Evolutionary conservation across 2,113 vertebrate species (phyloP).

Genomic region (Corythornis cristatus): DNA sequence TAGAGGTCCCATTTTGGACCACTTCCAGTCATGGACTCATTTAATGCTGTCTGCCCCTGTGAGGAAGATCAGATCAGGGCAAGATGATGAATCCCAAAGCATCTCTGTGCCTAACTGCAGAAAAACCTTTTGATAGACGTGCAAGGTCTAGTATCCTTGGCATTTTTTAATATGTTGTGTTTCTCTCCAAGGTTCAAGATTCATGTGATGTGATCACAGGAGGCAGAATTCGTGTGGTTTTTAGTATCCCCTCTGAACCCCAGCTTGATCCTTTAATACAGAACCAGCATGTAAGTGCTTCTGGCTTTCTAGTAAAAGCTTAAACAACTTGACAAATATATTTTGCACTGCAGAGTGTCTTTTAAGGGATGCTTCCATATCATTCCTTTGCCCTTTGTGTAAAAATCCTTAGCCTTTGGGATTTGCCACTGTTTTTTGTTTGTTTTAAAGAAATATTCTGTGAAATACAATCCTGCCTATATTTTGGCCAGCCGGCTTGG

Average conservation of each 20-base stretch:
- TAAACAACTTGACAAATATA: not conserved
- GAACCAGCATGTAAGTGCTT: slow-evolving; percentile 93
- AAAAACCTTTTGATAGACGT: not conserved
- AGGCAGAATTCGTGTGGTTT: slow-evolving; percentile 92
- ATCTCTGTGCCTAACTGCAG: not conserved
- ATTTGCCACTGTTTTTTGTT: slow-evolving; percentile 50
- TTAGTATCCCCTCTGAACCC: slow-evolving; percentile 91
- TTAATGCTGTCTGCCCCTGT: not conserved
- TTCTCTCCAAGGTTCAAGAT: slow-evolving; percentile 86
- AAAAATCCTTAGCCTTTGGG: not conserved
- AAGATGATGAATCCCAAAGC: not conserved
- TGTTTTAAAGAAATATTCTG: slow-evolving; percentile 90
- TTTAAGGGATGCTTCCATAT: not conserved
- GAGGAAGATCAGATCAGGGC: not conserved
- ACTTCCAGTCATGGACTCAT: not conserved
- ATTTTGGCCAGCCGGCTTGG: slow-evolving; percentile 93
- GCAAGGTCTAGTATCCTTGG: not conserved
- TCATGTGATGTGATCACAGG: slow-evolving; percentile 92
- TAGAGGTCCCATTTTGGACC: not conserved
- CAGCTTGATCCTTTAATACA: slow-evolving; percentile 92
- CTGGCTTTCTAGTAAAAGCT: not conserved
- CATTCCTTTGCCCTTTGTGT: not conserved
- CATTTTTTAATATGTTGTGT: not conserved
- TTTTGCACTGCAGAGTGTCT: not conserved
- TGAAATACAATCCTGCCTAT: slow-evolving; percentile 96